Conservation (phyloP, 2,888 invertebrate genomes). For the Mamestra brassicae region DNA sequence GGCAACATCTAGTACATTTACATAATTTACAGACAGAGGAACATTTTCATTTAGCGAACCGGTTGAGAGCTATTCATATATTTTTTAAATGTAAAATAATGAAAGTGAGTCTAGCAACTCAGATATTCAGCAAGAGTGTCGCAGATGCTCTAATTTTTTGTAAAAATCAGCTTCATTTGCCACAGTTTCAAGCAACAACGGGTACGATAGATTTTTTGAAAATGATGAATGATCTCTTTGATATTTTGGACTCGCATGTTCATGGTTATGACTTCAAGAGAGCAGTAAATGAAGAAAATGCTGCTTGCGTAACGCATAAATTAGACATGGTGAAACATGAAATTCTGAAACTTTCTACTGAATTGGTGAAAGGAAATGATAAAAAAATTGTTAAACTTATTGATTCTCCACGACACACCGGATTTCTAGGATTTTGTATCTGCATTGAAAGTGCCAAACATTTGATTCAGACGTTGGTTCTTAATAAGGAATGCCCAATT, state of each 20-base stretch:
- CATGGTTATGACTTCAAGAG: conserved; percentile 9
- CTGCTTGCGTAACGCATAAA: background rate
- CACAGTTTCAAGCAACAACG: background rate
- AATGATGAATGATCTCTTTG: conserved; percentile 15
- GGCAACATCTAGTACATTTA: too few relatives aligned
- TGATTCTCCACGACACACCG: background rate
- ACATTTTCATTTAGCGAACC: too few relatives aligned
- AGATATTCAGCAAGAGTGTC: conserved; percentile 8
- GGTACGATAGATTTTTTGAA: background rate
- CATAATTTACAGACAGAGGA: too few relatives aligned
- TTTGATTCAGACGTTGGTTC: background rate
- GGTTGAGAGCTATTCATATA: too few relatives aligned
- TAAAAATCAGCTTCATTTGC: background rate
- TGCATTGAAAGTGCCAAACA: conserved; percentile 9
- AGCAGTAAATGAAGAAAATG: conserved; percentile 19
- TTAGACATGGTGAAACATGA: background rate
- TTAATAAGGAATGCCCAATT: background rate
- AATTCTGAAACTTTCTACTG: background rate
- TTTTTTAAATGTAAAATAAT: too few relatives aligned
- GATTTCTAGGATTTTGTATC: conserved; percentile 5
- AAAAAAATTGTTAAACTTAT: background rate
- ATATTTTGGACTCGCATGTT: conserved; percentile 9
- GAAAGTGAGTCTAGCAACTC: background rate
- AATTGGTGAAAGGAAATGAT: background rate
- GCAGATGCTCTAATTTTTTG: conserved; percentile 7